A percentile compares a stretch with the other conserved stretches of the same genome.
Evolutionary conservation across 2,888 invertebrate species (phyloP).

Genomic region (Palloptera scutellata): DNA sequence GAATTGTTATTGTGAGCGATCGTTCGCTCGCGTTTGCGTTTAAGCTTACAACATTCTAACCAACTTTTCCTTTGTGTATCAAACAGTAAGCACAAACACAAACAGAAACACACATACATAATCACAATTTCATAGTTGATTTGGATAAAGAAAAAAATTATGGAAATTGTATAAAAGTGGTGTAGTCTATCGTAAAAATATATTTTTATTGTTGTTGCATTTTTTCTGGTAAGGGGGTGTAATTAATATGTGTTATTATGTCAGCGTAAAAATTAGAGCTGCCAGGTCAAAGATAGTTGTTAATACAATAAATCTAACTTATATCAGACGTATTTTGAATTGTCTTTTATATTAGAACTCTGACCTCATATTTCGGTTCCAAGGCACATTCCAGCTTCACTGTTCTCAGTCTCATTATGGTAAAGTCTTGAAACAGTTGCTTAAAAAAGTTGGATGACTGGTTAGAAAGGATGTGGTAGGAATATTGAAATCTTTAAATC

Average conservation of each 20-base stretch:
- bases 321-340: too few species aligned
- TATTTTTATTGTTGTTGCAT: conserved; percentile 13
- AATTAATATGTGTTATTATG: conserved; percentile 54
- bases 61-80: conserved; percentile 15
- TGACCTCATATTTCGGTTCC: too few species aligned
- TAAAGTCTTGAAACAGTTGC: too few species aligned
- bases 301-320: too few species aligned
- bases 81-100: too few species aligned
- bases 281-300: conserved; percentile 31
- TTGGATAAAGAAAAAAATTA: neutral
- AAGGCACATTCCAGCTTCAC: too few species aligned
- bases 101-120: too few species aligned
- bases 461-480: too few species aligned
- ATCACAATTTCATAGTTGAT: conserved; percentile 2
- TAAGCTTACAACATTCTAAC: conserved; percentile 27
- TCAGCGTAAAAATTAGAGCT: conserved; percentile 26
- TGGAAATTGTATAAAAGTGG: conserved; percentile 1
- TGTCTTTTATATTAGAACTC: too few species aligned
- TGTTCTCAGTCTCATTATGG: too few species aligned
- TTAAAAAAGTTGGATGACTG: too few species aligned
- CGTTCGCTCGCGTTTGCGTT: neutral
- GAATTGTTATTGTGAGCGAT: conserved; percentile 31
- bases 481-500: too few species aligned
- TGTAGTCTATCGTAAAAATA: neutral
- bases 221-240: conserved; percentile 29